Base-by-base conservation (phyloP, 2,797 vertebrate species). In the Spatula versicolor region DNA sequence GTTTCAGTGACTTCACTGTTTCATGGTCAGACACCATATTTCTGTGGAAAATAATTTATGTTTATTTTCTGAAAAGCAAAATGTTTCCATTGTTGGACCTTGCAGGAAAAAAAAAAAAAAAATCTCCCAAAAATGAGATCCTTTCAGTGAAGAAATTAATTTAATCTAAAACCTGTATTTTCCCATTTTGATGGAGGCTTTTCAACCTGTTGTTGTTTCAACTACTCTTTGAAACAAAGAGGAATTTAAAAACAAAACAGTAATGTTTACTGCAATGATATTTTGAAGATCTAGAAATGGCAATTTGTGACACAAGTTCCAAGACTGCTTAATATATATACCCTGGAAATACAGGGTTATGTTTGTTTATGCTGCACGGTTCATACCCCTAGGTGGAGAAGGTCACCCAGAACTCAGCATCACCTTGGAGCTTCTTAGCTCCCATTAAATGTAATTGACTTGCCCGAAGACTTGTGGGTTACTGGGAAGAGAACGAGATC, bases 391-490 rank as follows among this genome's bases (percentile, higher is more conserved):
- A 71, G 3, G n/a, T 58, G 41, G 50, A 35, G 68, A 75, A 48
- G 15, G 31, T 71, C 56, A 54, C 7, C 39, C 43, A 75, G 62
- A 79, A 46, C 5, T 63, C 58, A 22, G 50, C 21, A 81, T 11
- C 43, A 31, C 19, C 19, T 30, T 35, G 28, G 72, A 39, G 31
- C 13, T 35, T 58, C 39, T 71, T 1, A 2, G 28, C 7, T 89
- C 30, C 58, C 25, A 16, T 15, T 66, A 11, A 77, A 74, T 26
- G 17, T 22, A 16, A 13, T 8, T 16, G 8, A 41, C 23, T 73
- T 46, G 19, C 37, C 30, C 48, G 52, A 62, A 62, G 22, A 33
- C 11, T 31, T 0, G 0, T 0, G 31, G 13, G 12, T 67, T 59
- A 39, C 0, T 41, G 37, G 13, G 28, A 14, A 85, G 33, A 77